A percentile compares a stretch with the other conserved stretches of the same genome.
These are phyloP conservation scores for Rhopalosiphum padi DNA, from an alignment of 1,140 invertebrate species.

Conservation along the genomic window DNA sequence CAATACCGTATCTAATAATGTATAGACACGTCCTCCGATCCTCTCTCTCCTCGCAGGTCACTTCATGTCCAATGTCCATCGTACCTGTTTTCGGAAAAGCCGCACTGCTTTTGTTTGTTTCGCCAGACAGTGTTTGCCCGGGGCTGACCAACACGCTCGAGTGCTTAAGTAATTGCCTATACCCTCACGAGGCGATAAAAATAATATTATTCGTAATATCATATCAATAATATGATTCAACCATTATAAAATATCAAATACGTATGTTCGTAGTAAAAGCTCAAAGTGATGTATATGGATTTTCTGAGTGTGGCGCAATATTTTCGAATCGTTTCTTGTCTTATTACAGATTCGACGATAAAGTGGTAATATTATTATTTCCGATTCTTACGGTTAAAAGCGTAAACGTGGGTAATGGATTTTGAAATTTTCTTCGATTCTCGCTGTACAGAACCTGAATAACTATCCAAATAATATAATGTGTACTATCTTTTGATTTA, in stretches of 20 bases:
- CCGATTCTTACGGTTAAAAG: not conserved
- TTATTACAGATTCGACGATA: not conserved
- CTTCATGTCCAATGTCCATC: not conserved
- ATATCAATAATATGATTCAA: not conserved
- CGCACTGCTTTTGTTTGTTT: not conserved
- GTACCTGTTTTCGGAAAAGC: not conserved
- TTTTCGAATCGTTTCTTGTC: not conserved
- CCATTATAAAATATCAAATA: too few relatives aligned
- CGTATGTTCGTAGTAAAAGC: not conserved
- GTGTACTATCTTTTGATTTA: too few relatives aligned
- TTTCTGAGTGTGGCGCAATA: not conserved
- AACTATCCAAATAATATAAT: not conserved
- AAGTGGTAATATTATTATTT: not conserved
- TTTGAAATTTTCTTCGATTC: too few relatives aligned
- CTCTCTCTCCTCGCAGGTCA: not conserved
- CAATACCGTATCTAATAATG: not conserved
- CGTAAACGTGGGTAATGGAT: too few relatives aligned
- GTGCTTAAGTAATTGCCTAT: constrained; percentile 31
- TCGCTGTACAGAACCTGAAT: too few relatives aligned
- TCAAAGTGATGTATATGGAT: not conserved
- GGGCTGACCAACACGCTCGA: not conserved
- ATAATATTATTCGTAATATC: not conserved
- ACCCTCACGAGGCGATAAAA: not conserved
- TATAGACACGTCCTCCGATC: not conserved
- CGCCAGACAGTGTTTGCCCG: not conserved